Conservation (phyloP, 92 coral and sea anemone genomes). For the Isaurus tuberculatus region DNA sequence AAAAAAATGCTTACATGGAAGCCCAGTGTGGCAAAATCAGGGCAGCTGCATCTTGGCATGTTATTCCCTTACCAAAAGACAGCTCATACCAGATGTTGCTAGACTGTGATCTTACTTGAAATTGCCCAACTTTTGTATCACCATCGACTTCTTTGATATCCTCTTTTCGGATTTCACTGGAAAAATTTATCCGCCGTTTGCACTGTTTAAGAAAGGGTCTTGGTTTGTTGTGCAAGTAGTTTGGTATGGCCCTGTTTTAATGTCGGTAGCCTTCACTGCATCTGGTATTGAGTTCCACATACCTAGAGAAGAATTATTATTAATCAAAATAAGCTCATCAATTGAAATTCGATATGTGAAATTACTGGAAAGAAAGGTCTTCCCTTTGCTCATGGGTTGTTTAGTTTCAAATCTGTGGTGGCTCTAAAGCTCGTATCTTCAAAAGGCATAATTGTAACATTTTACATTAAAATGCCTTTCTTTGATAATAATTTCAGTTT, state of each 20-base stretch:
- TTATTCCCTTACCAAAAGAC: constrained; percentile 34
- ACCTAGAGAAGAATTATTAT: constrained; percentile 46
- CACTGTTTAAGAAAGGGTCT: constrained; percentile 46
- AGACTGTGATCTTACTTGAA: constrained; percentile 31
- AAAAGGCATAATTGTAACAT: neutral
- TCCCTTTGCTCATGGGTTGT: too few species aligned
- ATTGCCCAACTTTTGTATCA: constrained; percentile 20
- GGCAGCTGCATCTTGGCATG: constrained; percentile 58
- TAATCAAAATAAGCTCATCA: constrained; percentile 7
- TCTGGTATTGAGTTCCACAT: constrained; percentile 57
- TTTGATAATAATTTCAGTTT: too few species aligned
- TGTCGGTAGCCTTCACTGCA: constrained; percentile 50
- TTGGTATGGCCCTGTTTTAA: constrained; percentile 55
- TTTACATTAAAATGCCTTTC: neutral
- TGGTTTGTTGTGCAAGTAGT: constrained; percentile 54
- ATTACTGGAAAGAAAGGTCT: too few species aligned
- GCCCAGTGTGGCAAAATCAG: constrained; percentile 56
- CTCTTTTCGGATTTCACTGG: constrained; percentile 27
- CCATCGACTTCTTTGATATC: constrained; percentile 27
- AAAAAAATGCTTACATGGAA: constrained; percentile 52
- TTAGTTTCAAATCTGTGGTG: too few species aligned
- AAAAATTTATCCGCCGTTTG: constrained; percentile 32
- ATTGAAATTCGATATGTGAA: too few species aligned
- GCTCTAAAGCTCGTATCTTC: too few species aligned
- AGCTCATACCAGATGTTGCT: constrained; percentile 39